Evolutionary conservation across 2,888 invertebrate species (phyloP), one percentile per base, ranked within the genome.

Genomic region (Xanthorhoe designata): DNA sequence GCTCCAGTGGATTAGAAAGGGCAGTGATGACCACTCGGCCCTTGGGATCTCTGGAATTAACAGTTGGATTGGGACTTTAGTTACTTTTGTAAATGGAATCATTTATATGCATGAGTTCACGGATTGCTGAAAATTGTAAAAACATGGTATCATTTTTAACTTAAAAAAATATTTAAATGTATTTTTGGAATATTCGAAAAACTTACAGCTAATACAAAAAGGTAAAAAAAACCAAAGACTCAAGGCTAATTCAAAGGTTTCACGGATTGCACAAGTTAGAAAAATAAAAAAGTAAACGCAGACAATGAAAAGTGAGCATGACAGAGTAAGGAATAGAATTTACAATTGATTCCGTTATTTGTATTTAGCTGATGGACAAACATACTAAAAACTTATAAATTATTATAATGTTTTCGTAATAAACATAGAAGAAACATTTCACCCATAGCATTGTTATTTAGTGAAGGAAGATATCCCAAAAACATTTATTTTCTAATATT

Each of bases 1-100:
- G 85, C 88, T 87, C 79, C 80, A 88, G 81, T 88, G 90, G 90
- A 92, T 92, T 91, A 92, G 79, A 71, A 79, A 78, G 85, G 86
- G 80, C 78, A 75, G 75, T 73, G 85, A 87, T 91, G 90, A 89
- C 91, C 91, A 90, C 89, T 89, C 80, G 79, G 78, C 84, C 76
- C 75, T 74, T 64, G 88, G 88, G 90, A 88, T 85, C 86, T 80
- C 76, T 74, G 80, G 85, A 79, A 91, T 91, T 90, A 91, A 89
- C 89, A 86, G 85, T 69, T 65, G 56, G 53, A 64, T 61, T 65
- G 60, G 64, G 61, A 63, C 17, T 54, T 68, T 71, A 68, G 66
- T 71, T 69, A 69, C 72, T 66, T 73, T 66, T 67, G 53, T 60
- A 61, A 55, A 64, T 66, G 42, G 55, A 61, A 47, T 60, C 1